Conservation (phyloP, 1,140 invertebrate genomes). For the Drosophila sulfurigaster region DNA sequence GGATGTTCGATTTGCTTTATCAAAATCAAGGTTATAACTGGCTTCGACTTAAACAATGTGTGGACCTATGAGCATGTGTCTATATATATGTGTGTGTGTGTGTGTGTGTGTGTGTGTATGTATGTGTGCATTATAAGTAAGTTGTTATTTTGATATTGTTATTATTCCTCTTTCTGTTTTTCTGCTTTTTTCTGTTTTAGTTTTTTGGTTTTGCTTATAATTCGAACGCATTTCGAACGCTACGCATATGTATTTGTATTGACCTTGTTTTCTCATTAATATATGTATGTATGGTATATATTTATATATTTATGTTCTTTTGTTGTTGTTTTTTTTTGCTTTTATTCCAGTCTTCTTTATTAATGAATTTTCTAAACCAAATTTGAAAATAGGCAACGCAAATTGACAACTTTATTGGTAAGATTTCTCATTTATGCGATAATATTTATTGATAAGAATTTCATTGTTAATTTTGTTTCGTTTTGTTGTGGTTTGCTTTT, state of each 20-base stretch:
- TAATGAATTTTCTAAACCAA: slow-evolving; percentile 63
- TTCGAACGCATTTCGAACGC: slow-evolving; percentile 45
- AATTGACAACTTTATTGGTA: slow-evolving; percentile 56
- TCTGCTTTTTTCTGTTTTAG: background rate
- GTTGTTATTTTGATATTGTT: too few relatives aligned
- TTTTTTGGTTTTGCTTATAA: slow-evolving; percentile 17
- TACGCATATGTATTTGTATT: slow-evolving; percentile 41
- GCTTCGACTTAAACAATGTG: background rate
- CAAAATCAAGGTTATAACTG: slow-evolving; percentile 12
- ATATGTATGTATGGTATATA: slow-evolving; percentile 14
- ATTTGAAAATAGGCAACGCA: slow-evolving; percentile 54
- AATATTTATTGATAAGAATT: slow-evolving; percentile 21
- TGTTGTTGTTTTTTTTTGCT: slow-evolving; percentile 53
- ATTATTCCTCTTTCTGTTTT: too few relatives aligned
- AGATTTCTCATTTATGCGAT: slow-evolving; percentile 20
- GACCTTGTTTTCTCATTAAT: slow-evolving; percentile 24
- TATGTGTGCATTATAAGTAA: slow-evolving; percentile 1
- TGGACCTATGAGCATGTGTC: background rate
- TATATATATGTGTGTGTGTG: background rate
- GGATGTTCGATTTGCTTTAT: background rate
- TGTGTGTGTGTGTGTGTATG: slow-evolving; percentile 11
- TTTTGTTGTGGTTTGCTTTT: slow-evolving; percentile 25
- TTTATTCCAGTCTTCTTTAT: slow-evolving; percentile 77
- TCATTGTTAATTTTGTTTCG: slow-evolving; percentile 11
- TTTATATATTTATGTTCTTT: slow-evolving; percentile 32